These are phyloP conservation scores for Sturmia bella DNA, from an alignment of 2,888 invertebrate genomes.

Conservation along the genomic window DNA sequence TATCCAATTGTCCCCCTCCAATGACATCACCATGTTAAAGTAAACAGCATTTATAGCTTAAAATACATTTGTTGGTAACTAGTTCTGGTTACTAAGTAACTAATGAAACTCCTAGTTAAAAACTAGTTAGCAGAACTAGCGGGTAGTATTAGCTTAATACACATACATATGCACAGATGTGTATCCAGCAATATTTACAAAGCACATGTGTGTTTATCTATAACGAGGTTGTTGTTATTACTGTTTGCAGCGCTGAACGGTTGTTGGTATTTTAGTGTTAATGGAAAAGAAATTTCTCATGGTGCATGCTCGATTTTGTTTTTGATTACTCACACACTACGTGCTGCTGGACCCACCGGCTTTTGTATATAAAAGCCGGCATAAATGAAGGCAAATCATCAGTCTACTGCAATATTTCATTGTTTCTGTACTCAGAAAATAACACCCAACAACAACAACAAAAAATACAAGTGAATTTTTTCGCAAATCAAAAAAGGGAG, in stretches of 20 bases:
- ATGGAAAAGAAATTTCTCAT: background rate
- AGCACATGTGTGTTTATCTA: too few species aligned
- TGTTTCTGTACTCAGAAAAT: slow-evolving; percentile 27
- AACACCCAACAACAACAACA: slow-evolving; percentile 65
- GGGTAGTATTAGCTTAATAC: too few species aligned
- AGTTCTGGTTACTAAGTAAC: too few species aligned
- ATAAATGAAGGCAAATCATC: background rate
- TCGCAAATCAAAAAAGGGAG: slow-evolving; percentile 1
- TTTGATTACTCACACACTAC: background rate
- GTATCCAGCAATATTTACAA: too few species aligned
- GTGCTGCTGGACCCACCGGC: background rate
- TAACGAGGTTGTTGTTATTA: background rate
- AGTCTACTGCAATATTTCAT: slow-evolving; percentile 51
- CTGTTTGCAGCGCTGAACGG: background rate
- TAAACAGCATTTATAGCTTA: too few species aligned
- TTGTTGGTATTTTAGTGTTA: slow-evolving; percentile 23
- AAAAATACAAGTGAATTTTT: slow-evolving; percentile 50
- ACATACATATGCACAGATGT: too few species aligned
- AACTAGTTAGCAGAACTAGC: too few species aligned
- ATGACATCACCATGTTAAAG: too few species aligned
- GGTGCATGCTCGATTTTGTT: background rate
- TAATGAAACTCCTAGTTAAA: too few species aligned
- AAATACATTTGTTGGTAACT: too few species aligned
- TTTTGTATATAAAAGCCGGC: slow-evolving; percentile 43
- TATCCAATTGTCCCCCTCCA: too few species aligned